Evolutionary conservation across 1,140 invertebrate species (phyloP).

Genomic region (Apocrypta bakeri): DNA sequence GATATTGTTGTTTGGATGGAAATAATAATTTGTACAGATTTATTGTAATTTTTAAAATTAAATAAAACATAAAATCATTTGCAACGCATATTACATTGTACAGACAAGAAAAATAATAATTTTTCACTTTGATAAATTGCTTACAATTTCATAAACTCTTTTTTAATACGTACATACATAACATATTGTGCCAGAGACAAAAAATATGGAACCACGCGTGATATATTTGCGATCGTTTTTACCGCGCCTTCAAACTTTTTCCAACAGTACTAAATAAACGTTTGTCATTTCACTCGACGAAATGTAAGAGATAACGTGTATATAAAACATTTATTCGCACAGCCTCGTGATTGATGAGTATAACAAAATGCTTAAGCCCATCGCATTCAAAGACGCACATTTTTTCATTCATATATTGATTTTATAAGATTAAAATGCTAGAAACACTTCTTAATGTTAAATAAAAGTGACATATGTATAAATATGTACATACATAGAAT

Average conservation of each 20-base stretch:
- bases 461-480: conserved; percentile 50
- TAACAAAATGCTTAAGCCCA: conserved; percentile 50
- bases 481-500: conserved; percentile 51
- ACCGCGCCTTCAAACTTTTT: conserved; percentile 24
- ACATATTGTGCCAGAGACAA: conserved; percentile 34
- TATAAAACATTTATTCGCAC: conserved; percentile 52
- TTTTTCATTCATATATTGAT: conserved; percentile 34
- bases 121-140: not conserved
- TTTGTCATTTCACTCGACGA: conserved; percentile 35
- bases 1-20: not conserved
- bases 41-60: conserved; percentile 32
- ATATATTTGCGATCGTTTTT: conserved; percentile 40
- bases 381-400: conserved; percentile 37
- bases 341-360: conserved; percentile 56
- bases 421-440: conserved; percentile 35
- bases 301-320: conserved; percentile 49
- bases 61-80: conserved; percentile 41
- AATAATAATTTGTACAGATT: conserved; percentile 38
- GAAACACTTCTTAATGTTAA: conserved; percentile 34
- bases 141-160: conserved; percentile 21
- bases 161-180: not conserved
- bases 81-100: conserved; percentile 10
- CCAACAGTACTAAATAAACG: conserved; percentile 35
- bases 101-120: conserved; percentile 21
- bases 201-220: conserved; percentile 38